Evolutionary conservation across 1,140 invertebrate genomes (phyloP), one percentile per base, ranked within the genome.

Genomic region (Cyphomyrmex costatus): DNA sequence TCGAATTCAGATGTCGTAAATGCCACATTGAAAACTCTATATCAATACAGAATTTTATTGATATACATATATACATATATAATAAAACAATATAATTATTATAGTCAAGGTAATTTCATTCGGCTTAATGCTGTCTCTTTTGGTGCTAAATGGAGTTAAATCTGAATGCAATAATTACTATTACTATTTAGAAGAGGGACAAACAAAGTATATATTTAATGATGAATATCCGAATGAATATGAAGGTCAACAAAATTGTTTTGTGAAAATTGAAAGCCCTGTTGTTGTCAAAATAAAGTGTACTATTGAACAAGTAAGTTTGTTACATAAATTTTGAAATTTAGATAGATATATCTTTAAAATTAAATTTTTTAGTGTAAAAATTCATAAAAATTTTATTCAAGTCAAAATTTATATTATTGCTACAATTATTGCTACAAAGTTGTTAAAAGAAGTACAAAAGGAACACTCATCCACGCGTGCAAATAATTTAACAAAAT

Each of bases 141-240:
- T 8, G 27, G 3, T 16, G 27, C 2, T 61, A 53, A 60, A 46
- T 60, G 68, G 36, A 21, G 27, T 21, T 33, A 0, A 46, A 36
- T 61, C 65, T 8, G 56, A 80, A 0, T 95, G 94, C n/a, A n/a
- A n/a, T 78, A 78, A 92, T 61, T 94, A 86, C 46, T 79, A 36
- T 7, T 90, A 92, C 73, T 12, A 80, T 7, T 86, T 96, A 3
- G 10, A 49, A 42, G 5, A 88, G 5, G 95, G 93, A 0, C 36
- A 61, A 42, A 90, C 87, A 0, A 96, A 96, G 85, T 95, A 95
- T 61, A 88, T 96, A 0, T 94, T 92, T 76, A 96, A 95, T 86
- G 92, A 92, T 0, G 90, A 93, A 4, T 96, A 96, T 90, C 95
- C 96, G 0, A n/a, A 91, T 3, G 89, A 21, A 24, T 96, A 96